Percentiles rank a stretch among this genome's conserved stretches.
phyloP scores from a whole-genome alignment of 2,113 vertebrate genomes.

The Riparia riparia region DNA sequence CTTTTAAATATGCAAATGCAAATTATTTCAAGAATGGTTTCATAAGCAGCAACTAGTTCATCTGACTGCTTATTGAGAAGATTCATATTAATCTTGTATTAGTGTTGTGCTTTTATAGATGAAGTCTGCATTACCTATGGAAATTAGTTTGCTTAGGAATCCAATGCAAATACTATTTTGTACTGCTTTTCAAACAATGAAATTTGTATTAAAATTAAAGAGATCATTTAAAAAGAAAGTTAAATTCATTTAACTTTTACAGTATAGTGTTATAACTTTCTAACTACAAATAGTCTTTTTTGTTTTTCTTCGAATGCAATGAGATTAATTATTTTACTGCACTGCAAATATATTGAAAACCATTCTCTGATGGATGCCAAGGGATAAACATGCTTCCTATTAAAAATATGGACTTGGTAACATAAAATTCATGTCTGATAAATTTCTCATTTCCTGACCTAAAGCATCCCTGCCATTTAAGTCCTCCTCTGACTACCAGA shows the following conservation, averaged over 20 bases:
- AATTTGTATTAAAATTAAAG: conserved; percentile 8
- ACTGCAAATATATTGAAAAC: neutral
- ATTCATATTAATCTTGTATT: neutral
- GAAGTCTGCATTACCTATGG: neutral
- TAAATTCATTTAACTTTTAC: neutral
- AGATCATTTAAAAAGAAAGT: neutral
- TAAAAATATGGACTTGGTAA: neutral
- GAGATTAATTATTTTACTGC: neutral
- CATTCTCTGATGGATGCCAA: neutral
- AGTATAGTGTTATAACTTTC: neutral
- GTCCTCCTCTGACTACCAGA: neutral
- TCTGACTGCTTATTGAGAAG: neutral
- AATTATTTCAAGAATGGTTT: conserved; percentile 18
- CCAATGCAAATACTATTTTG: neutral
- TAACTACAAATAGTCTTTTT: neutral
- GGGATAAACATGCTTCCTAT: neutral
- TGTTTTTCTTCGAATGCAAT: neutral
- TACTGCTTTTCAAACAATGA: neutral
- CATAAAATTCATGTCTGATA: neutral
- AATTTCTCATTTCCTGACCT: neutral
- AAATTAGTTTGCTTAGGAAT: neutral
- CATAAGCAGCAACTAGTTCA: neutral
- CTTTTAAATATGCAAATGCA: neutral
- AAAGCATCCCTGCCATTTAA: neutral
- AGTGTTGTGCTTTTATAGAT: neutral